A percentile compares a stretch with the other conserved stretches of the same genome.
Evolutionary conservation across 2,888 invertebrate genomes (phyloP).

Genomic region (Herminia tarsipennalis): DNA sequence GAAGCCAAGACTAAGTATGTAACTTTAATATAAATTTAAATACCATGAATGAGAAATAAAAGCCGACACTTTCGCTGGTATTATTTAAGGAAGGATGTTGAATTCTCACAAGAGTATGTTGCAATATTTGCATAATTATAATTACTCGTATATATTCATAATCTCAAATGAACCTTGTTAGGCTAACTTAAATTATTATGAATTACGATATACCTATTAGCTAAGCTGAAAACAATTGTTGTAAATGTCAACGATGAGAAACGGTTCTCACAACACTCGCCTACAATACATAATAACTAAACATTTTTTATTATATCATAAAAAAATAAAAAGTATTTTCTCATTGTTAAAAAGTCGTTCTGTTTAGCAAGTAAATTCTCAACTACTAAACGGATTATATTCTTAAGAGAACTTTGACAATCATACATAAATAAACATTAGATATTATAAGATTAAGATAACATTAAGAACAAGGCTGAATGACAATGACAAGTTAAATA

Average conservation of each 20-base stretch:
- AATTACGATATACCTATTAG: neutral
- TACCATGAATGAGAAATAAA: neutral
- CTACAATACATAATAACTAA: conserved; percentile 1
- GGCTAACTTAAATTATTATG: no score
- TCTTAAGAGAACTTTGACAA: conserved; percentile 3
- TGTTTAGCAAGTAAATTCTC: conserved; percentile 9
- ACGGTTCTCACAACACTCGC: conserved; percentile 2
- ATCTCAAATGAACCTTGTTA: neutral
- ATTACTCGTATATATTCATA: no score
- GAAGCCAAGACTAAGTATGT: no score
- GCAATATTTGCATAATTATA: neutral
- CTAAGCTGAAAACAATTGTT: neutral
- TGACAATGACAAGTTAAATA: no score
- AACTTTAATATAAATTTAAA: no score
- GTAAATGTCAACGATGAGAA: conserved; percentile 11
- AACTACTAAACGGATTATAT: conserved; percentile 4
- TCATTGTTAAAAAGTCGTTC: conserved; percentile 7
- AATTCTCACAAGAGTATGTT: neutral
- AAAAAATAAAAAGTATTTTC: conserved; percentile 11
- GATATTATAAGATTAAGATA: neutral
- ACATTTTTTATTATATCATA: conserved; percentile 10
- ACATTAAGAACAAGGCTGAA: no score
- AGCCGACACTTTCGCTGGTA: conserved; percentile 4
- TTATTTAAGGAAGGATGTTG: neutral
- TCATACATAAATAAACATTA: neutral